Base-by-base conservation (phyloP, 2,888 invertebrate genomes). In the Campaea margaritaria region DNA sequence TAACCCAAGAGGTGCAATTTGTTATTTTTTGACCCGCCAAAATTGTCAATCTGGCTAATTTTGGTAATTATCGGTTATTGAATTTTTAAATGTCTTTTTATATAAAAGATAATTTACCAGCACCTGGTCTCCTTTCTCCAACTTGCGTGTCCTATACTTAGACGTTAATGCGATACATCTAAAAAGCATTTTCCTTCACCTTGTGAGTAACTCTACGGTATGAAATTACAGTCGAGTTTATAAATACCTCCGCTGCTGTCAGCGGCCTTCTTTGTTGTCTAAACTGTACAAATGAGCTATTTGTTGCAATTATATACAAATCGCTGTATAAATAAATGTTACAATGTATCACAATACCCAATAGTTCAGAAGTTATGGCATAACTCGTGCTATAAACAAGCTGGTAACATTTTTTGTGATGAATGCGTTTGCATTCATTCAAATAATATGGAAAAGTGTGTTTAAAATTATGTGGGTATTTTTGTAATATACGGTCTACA, bases 111-210 rank as follows among this genome's bases (percentile, higher is more conserved):
- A 31, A n/a, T n/a, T 3, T 12, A 11, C 5, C 36, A 36, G 12
- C 36, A 36, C 1, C 2, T 10, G 10, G 12, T 36, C 3, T 10
- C n/a, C 10, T n/a, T 36, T 36, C 1, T 34, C 34, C 12, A 36
- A 36, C 1, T 38, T 5, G 34, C 27, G 27, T 28, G 15, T 34
- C n/a, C 39, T 54, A 56, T 47, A 61, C 48, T 56, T 56, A 51
- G 14, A 42, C 16, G 16, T 39, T 31, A 56, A 61, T 56, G 51
- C 47, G 55, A 61, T 61, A 61, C 55, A 61, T 55, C 14, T 45
- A 46, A 54, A 43, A 59, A 53, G 44, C 49, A n/a, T 48, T 53
- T 56, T 55, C 51, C 51, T 50, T 47, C 51, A 52, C 60, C 41
- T 52, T 56, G 47, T 48, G 47, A 38, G 43, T 61, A 34, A 42